Evolutionary conservation across 2,113 vertebrate genomes (phyloP).

Genomic region (Etheostoma spectabile): DNA sequence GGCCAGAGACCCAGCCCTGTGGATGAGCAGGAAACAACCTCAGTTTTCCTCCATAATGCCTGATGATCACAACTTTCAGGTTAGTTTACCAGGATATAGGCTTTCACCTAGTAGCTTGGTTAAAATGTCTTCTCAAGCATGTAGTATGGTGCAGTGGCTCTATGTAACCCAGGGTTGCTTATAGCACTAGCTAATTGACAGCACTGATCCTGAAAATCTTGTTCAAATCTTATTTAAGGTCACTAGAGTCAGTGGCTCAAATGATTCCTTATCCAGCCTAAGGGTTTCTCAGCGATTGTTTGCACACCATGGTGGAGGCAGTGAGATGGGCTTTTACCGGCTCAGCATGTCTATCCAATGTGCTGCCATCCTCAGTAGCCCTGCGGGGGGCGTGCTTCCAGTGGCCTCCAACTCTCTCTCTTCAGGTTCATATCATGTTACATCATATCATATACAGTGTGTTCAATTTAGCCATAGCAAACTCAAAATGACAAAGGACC

Average conservation of each 20-base stretch:
- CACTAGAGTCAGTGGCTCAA: constrained; percentile 87
- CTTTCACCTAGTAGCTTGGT: neutral
- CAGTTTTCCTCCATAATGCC: constrained; percentile 89
- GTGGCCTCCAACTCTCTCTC: constrained; percentile 81
- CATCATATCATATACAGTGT: neutral
- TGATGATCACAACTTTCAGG: constrained; percentile 90
- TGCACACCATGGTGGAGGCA: constrained; percentile 86
- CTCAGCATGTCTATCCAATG: constrained; percentile 95
- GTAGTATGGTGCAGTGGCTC: neutral
- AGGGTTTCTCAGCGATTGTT: constrained; percentile 91
- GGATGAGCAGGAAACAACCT: constrained; percentile 93
- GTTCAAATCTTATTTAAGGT: constrained; percentile 83
- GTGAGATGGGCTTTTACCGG: constrained; percentile 91
- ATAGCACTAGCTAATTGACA: constrained; percentile 2
- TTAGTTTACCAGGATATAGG: constrained; percentile 47
- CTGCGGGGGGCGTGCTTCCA: constrained; percentile 82
- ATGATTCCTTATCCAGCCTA: constrained; percentile 89
- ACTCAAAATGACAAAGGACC: neutral
- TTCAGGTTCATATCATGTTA: constrained; percentile 66
- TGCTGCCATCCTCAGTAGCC: constrained; percentile 88
- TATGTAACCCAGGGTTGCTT: neutral
- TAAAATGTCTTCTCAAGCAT: neutral
- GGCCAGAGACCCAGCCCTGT: constrained; percentile 91
- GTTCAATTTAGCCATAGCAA: neutral
- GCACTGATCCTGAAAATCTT: constrained; percentile 24